Base-by-base conservation (phyloP, 1,140 invertebrate species). In the Ostrea denselamellosa region DNA sequence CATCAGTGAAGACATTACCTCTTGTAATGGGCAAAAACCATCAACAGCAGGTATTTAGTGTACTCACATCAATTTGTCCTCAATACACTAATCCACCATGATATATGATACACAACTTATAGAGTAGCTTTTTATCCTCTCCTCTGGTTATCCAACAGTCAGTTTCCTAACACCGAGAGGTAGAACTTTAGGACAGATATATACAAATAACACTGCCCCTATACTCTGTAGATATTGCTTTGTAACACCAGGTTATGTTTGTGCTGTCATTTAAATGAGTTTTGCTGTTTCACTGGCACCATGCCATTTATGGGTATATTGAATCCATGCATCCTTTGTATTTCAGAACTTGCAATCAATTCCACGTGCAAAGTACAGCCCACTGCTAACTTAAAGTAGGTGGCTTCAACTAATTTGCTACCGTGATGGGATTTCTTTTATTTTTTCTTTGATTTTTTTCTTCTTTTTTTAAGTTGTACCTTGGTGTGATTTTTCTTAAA, bases 201-300 rank as follows among this genome's bases (percentile, higher is more conserved):
- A 17, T 58, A 58, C 56, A 58, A 17, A 19, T 62, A 62, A 17
- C 17, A n/a, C n/a, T 62, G 17, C 56, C 17, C n/a, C 0, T 17
- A 62, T 17, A 19, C 14, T 62, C 17, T 62, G 19, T 58, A 62
- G 56, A 62, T 58, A 8, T 58, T 17, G 56, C 56, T 58, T 58
- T 58, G 56, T 58, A 58, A 58, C 56, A 62, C 56, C n/a, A 62
- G n/a, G 14, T n/a, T 62, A 19, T 62, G 56, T 62, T 62, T 62
- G 56, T 62, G 56, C n/a, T 62, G 56, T 62, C 56, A 62, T 62
- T 62, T 62, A 62, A 62, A 62, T 62, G 56, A 62, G 56, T 17
- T 19, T 62, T 62, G 12, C 56, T 62, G 56, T 62, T n/a, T 62
- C 56, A 19, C n/a, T 62, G 56, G 56, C 56, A 62, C 14, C 56